Percentiles rank a stretch among this genome's conserved stretches.
These are phyloP conservation scores for Luehdorfia chinensis DNA, from an alignment of 1,140 invertebrate genomes.

Conservation along the genomic window DNA sequence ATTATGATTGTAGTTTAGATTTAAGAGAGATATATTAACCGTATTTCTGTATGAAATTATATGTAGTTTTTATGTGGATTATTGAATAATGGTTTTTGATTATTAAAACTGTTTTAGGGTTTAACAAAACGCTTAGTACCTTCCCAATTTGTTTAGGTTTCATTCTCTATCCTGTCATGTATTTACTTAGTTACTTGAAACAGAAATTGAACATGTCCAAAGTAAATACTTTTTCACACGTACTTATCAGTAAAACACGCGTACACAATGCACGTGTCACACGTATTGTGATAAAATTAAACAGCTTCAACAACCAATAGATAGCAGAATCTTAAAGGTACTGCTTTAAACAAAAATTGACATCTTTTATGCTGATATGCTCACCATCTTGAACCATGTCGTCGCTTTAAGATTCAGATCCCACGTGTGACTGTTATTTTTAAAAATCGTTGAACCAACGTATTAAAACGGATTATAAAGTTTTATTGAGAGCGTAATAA, in stretches of 20 bases:
- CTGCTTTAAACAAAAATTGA: too few species aligned
- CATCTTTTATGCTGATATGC: too few species aligned
- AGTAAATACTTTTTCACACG: not conserved
- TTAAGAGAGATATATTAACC: slow-evolving; percentile 74
- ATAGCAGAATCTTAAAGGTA: too few species aligned
- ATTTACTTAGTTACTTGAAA: too few species aligned
- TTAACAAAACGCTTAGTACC: slow-evolving; percentile 35
- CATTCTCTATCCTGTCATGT: too few species aligned
- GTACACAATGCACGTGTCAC: not conserved
- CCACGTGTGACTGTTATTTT: too few species aligned
- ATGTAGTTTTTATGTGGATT: slow-evolving; percentile 75
- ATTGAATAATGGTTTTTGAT: slow-evolving; percentile 71
- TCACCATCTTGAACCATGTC: too few species aligned
- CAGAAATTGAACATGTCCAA: slow-evolving; percentile 21
- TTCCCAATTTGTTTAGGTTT: not conserved
- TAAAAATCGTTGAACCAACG: too few species aligned
- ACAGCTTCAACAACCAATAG: not conserved
- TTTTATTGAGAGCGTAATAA: too few species aligned
- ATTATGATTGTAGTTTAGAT: slow-evolving; percentile 66
- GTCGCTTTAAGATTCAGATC: too few species aligned
- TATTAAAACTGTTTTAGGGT: slow-evolving; percentile 50
- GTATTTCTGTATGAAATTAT: slow-evolving; percentile 77
- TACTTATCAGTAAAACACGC: not conserved
- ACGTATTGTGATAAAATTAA: slow-evolving; percentile 1
- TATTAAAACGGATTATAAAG: too few species aligned